phyloP scores from a whole-genome alignment of 2,888 invertebrate species.

The Amiota communis region DNA sequence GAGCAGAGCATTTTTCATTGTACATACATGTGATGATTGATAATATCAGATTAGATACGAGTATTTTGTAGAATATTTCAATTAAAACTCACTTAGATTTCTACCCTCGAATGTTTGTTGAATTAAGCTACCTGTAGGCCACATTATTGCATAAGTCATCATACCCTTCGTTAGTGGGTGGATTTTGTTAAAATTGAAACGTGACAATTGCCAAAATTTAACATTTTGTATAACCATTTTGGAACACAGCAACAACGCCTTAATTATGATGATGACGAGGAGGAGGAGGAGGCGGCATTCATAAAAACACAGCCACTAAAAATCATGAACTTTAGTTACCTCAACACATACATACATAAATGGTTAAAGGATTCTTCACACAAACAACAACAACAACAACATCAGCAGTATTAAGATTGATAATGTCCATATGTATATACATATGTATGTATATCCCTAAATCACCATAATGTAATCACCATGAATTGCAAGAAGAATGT shows the following conservation, averaged over 20 bases:
- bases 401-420: neutral
- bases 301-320: slow-evolving; percentile 27
- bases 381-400: slow-evolving; percentile 7
- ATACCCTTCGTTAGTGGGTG: slow-evolving; percentile 76
- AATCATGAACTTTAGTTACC: neutral
- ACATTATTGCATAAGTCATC: slow-evolving; percentile 79
- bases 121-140: slow-evolving; percentile 83
- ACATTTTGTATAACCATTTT: slow-evolving; percentile 37
- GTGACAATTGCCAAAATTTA: slow-evolving; percentile 46
- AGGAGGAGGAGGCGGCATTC: too few relatives aligned
- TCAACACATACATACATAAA: too few relatives aligned
- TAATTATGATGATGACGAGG: too few relatives aligned
- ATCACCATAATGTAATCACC: too few relatives aligned
- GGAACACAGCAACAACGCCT: slow-evolving; percentile 23
- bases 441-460: neutral
- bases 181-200: slow-evolving; percentile 47
- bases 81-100: slow-evolving; percentile 75
- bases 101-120: slow-evolving; percentile 82
- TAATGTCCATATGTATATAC: neutral
- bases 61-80: too few relatives aligned
- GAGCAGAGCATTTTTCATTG: neutral
- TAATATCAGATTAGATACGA: slow-evolving; percentile 28
- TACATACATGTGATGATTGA: neutral
- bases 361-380: neutral
- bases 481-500: too few relatives aligned